These are phyloP conservation scores for Spea multiplicata DNA, from an alignment of 2,113 vertebrate species.

Conservation along the genomic window DNA sequence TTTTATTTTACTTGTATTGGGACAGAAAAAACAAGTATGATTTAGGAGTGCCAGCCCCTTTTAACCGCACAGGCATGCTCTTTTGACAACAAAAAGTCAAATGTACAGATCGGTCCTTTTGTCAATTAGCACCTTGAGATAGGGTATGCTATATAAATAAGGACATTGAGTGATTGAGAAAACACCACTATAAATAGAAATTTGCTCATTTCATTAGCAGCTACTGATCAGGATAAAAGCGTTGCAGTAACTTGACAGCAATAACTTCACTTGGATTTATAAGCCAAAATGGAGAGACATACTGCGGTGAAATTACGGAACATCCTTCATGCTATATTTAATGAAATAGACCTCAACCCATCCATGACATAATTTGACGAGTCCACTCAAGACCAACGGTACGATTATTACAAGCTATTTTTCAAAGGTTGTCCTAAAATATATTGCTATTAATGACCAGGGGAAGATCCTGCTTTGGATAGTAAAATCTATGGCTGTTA, in stretches of 20 bases:
- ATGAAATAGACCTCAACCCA: slow-evolving; percentile 37
- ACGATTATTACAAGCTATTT: slow-evolving; percentile 19
- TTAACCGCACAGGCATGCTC: no score
- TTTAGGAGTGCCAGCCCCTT: no score
- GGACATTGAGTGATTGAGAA: background rate
- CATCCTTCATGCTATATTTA: slow-evolving; percentile 28
- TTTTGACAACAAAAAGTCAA: no score
- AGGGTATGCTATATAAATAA: background rate
- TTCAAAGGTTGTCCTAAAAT: background rate
- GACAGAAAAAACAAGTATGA: no score
- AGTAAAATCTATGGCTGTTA: background rate
- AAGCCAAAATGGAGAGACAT: background rate
- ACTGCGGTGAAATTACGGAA: slow-evolving; percentile 18
- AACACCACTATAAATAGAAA: slow-evolving; percentile 27
- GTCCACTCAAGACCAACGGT: background rate
- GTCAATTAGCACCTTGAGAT: background rate
- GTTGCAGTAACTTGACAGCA: slow-evolving; percentile 20
- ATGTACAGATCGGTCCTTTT: background rate
- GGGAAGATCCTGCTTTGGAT: background rate
- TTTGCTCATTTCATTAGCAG: slow-evolving; percentile 17
- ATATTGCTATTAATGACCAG: background rate
- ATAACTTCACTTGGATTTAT: slow-evolving; percentile 10
- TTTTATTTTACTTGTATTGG: no score
- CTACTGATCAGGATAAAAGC: slow-evolving; percentile 14
- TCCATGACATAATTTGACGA: slow-evolving; percentile 32